Evolutionary conservation across 2,797 vertebrate species (phyloP).

Genomic region (Acanthurus leucopareius): DNA sequence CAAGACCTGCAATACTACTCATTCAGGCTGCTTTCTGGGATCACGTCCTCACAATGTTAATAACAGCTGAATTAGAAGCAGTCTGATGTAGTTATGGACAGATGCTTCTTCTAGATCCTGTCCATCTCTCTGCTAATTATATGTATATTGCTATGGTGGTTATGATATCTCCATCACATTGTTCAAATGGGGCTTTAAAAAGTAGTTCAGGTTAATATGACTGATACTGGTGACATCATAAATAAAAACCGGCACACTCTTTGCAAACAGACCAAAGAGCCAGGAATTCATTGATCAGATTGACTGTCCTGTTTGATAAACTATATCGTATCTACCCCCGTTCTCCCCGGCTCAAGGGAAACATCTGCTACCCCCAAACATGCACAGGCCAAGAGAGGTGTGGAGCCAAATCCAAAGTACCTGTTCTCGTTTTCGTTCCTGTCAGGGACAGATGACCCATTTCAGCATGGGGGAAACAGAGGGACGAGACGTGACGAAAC

Average conservation of each 20-base stretch:
- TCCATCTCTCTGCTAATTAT: neutral
- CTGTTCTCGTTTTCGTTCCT: constrained; percentile 87
- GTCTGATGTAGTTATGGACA: neutral
- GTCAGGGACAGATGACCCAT: constrained; percentile 81
- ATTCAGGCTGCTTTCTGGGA: constrained; percentile 12
- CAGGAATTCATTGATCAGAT: constrained; percentile 18
- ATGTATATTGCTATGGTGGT: neutral
- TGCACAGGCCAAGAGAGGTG: constrained; percentile 78
- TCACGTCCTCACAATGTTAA: constrained; percentile 7
- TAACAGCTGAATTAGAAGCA: constrained; percentile 35
- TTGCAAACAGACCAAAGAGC: constrained; percentile 32
- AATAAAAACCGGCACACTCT: constrained; percentile 17
- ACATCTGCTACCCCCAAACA: constrained; percentile 57
- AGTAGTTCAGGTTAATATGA: neutral
- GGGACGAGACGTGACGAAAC: constrained; percentile 66
- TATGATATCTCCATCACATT: neutral
- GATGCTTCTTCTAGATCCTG: constrained; percentile 10
- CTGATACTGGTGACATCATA: neutral
- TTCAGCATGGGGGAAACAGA: constrained; percentile 78
- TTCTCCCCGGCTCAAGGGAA: constrained; percentile 10
- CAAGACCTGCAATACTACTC: constrained; percentile 5
- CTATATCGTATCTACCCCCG: constrained; percentile 20
- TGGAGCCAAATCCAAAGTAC: constrained; percentile 83
- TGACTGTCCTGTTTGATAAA: constrained; percentile 20
- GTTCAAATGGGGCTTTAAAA: constrained; percentile 2